Base-by-base conservation (phyloP, 2,797 vertebrate genomes). In the Mus caroli region DNA sequence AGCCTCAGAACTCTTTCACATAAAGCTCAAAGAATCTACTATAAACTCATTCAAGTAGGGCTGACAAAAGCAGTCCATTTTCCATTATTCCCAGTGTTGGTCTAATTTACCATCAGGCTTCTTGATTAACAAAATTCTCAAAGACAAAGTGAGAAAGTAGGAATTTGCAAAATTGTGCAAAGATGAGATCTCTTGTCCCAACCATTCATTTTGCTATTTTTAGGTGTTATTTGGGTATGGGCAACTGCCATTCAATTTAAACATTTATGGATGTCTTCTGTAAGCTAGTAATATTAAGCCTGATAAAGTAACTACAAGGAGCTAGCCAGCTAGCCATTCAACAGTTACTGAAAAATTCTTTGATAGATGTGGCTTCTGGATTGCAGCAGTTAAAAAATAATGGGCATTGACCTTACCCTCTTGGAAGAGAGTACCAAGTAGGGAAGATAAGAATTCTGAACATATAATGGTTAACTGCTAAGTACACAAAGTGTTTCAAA, bases 361-460 rank as follows among this genome's bases (percentile, higher is more conserved):
- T 87, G 67, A 26, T 6, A 94, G 43, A 84, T 22, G 46, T 71
- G 52, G 0, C 50, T 37, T 46, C 76, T 10, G 73, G 8, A 9
- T 89, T 75, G 62, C 4, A 80, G 50, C 52, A 93, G 52, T 88
- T 24, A 96, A 54, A 95, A 64, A 5, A 46, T 96, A 96, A 94
- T 12, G 58, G 77, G 22, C 28, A 24, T 12, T 77, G 40, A 76
- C 77, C 26, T 96, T 95, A 22, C 3, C 71, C 28, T 96, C 34
- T 17, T 76, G 34, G 62, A 73, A 73, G 9, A 8, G 4, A 31
- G 1, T 20, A 24, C 82, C 31, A 83, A 82, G 77, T 73, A 89
- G 43, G 54, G 11, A 90, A 90, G 11, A 76, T 60, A 9, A 20
- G 17, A 84, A 46, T 93, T 95, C 58, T 90, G 69, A 82, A 77